A percentile compares a stretch with the other conserved stretches of the same genome.
Evolutionary conservation across 2,797 vertebrate genomes (phyloP).

Genomic region (Phataginus tricuspis): DNA sequence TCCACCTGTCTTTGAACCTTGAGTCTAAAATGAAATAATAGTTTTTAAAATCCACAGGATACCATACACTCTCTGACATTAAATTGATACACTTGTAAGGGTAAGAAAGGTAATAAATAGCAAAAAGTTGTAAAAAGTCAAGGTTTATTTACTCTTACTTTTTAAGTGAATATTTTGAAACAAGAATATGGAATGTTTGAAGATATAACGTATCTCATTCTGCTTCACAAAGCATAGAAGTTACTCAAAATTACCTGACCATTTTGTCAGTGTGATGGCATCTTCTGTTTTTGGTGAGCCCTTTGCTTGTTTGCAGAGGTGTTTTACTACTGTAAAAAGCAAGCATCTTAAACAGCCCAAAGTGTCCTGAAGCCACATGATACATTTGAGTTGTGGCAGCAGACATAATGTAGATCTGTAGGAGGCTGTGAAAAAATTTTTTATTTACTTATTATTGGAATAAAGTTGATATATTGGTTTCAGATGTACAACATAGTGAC

Average conservation of each 20-base stretch:
- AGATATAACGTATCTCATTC: not conserved
- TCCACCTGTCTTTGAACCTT: not conserved
- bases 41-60: slow-evolving; percentile 35
- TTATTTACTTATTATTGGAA: too few species aligned
- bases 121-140: not conserved
- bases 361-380: not conserved
- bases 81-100: not conserved
- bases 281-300: not conserved
- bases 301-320: not conserved
- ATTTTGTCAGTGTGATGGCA: not conserved
- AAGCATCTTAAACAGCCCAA: not conserved
- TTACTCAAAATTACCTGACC: not conserved
- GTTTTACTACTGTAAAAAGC: not conserved
- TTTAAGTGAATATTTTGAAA: slow-evolving; percentile 42
- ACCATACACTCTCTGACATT: not conserved
- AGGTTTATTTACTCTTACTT: slow-evolving; percentile 24
- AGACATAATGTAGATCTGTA: not conserved
- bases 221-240: not conserved
- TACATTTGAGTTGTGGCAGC: not conserved
- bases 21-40: slow-evolving; percentile 40
- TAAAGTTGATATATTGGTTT: too few species aligned
- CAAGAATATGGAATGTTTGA: not conserved
- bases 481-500: too few species aligned
- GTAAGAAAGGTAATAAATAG: not conserved
- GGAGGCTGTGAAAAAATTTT: not conserved